These are phyloP conservation scores for Agriotes lineatus DNA, from an alignment of 2,888 invertebrate species.

Conservation along the genomic window DNA sequence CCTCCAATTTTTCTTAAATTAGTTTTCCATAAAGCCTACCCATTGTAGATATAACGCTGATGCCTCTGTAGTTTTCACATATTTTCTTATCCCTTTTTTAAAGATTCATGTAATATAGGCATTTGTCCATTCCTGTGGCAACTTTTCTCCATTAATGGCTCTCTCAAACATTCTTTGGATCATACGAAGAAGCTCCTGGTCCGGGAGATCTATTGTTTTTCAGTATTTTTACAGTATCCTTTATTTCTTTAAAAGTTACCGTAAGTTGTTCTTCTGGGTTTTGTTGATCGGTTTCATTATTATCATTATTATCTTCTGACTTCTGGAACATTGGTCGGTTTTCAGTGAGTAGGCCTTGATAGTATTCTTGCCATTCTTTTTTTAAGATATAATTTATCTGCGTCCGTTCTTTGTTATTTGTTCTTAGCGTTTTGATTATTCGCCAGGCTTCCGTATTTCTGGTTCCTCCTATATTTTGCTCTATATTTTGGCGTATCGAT, in stretches of 20 bases:
- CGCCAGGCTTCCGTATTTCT: neutral
- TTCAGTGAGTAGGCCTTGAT: neutral
- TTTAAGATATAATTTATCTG: neutral
- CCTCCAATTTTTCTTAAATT: neutral
- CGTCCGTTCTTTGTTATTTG: constrained; percentile 5
- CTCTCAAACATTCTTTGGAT: neutral
- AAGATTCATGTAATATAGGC: neutral
- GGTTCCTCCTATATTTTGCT: neutral
- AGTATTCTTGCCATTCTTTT: neutral
- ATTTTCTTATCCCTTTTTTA: constrained; percentile 2
- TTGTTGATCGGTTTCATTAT: neutral
- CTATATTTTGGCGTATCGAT: constrained; percentile 1
- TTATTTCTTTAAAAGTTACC: neutral
- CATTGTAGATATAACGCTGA: constrained; percentile 3
- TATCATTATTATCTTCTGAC: neutral
- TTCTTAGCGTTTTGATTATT: constrained; percentile 1
- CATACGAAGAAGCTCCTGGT: neutral
- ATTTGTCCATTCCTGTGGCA: constrained; percentile 1
- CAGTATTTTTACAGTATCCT: too few species aligned
- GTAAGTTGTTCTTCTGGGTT: neutral
- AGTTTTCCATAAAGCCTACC: neutral
- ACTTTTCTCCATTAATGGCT: neutral
- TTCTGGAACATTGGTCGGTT: neutral
- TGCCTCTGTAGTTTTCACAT: neutral
- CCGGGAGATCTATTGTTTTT: too few species aligned